These are phyloP conservation scores for Chloromyia formosa DNA, from an alignment of 2,888 invertebrate genomes.

Conservation along the genomic window DNA sequence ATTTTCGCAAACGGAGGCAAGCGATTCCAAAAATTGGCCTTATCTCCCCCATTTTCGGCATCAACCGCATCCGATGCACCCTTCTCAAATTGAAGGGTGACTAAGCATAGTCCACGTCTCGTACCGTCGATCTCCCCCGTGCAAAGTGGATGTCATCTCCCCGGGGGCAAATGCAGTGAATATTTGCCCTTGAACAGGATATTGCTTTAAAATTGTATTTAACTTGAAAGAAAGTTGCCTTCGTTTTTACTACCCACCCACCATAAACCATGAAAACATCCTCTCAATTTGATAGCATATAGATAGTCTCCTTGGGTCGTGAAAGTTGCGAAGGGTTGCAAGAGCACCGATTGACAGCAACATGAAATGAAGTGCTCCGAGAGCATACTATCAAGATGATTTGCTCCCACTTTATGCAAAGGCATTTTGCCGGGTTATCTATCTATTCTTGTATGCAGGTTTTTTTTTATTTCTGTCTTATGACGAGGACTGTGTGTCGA, in stretches of 20 bases:
- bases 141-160: conserved; percentile 16
- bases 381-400: conserved; percentile 7
- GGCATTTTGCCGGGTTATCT: conserved; percentile 36
- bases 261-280: not conserved
- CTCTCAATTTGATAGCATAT: not conserved
- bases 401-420: conserved; percentile 27
- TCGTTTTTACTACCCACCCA: not conserved
- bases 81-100: conserved; percentile 11
- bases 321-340: conserved; percentile 13
- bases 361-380: not conserved
- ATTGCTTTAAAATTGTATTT: conserved; percentile 44
- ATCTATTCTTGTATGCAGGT: conserved; percentile 37
- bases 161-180: conserved; percentile 35
- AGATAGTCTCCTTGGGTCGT: not conserved
- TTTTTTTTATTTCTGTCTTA: not conserved
- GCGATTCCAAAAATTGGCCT: conserved; percentile 38
- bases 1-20: conserved; percentile 2
- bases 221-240: conserved; percentile 30
- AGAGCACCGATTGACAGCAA: conserved; percentile 33
- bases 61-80: conserved; percentile 16
- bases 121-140: not conserved
- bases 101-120: not conserved
- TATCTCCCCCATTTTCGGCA: conserved; percentile 32
- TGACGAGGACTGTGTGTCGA: not conserved
- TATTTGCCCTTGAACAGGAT: conserved; percentile 42